Evolutionary conservation across 2,888 invertebrate genomes (phyloP), one percentile per base, ranked within the genome.

Genomic region (Endotricha flammealis): DNA sequence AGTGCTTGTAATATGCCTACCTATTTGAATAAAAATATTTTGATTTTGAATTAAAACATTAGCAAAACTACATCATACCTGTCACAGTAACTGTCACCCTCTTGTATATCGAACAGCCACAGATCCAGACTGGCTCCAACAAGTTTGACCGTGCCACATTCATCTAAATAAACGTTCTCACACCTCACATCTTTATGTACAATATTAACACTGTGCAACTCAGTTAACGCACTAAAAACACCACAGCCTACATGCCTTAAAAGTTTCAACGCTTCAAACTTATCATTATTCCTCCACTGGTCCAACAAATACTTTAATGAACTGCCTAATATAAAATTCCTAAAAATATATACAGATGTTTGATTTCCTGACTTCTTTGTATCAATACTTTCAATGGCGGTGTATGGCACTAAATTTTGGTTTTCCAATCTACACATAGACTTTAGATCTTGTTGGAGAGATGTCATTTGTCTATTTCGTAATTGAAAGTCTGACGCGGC

Each of bases 101-200:
- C 77, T n/a, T 68, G 41, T 48, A 90, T 79, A 50, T 93, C 92
- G 6, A 85, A 78, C 20, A 93, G 56, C 68, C 92, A 85, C 53
- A 90, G 90, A 57, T 93, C 92, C 41, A 95, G 74, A 43, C 92
- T 91, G 52, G 91, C 93, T 50, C 93, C 93, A 2, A 91, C 88
- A 37, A 95, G 53, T 61, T 90, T 76, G 1, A 87, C 85, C 9
- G 62, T 80, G 28, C 93, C 93, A 36, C 73, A 73, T 31, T 90
- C 88, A 53, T 93, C 93, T 64, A 95, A 80, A 62, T 91, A 93
- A 36, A 95, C 90, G 47, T 91, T 92, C 11, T 91, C 90, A 53
- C 91, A 91, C 41, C 92, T 81, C n/a, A 97, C 77, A 71, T 95
- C 92, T 57, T 92, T 92, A 67, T 97, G 96, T 9, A 95, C 91